These are phyloP conservation scores for Montipora efflorescens DNA, from an alignment of 64 coral and sea anemone genomes.

Conservation along the genomic window DNA sequence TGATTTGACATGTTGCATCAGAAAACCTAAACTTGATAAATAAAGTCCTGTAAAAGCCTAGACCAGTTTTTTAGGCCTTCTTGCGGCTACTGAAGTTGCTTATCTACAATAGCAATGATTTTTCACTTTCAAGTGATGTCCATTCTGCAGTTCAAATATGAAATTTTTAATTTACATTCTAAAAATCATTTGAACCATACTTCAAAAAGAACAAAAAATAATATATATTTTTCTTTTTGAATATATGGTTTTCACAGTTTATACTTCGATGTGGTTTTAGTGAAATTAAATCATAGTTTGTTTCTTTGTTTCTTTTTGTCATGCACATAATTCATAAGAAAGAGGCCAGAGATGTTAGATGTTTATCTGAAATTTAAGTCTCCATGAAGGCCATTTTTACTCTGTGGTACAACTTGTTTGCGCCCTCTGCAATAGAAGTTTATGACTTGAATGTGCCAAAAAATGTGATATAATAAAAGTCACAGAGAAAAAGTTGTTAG, in stretches of 20 bases:
- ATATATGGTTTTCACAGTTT: background rate
- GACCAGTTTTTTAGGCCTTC: too few relatives aligned
- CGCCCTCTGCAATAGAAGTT: background rate
- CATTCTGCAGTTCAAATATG: too few relatives aligned
- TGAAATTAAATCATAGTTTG: background rate
- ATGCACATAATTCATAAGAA: background rate
- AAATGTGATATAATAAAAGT: too few relatives aligned
- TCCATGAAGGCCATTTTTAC: background rate
- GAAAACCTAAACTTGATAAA: too few relatives aligned
- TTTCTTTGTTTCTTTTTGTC: background rate
- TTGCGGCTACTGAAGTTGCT: too few relatives aligned
- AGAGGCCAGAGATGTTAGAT: background rate
- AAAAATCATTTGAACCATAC: too few relatives aligned
- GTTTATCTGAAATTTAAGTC: background rate
- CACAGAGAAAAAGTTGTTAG: background rate
- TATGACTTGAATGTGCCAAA: background rate
- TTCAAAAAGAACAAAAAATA: background rate
- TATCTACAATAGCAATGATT: too few relatives aligned
- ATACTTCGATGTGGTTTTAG: background rate
- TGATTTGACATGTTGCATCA: too few relatives aligned
- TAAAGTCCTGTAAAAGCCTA: too few relatives aligned
- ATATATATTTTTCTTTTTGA: background rate
- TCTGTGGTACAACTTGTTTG: background rate
- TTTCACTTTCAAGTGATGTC: too few relatives aligned
- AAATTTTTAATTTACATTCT: too few relatives aligned